Evolutionary conservation across 2,113 vertebrate species (phyloP).

Genomic region (Tychaedon coryphoeus): DNA sequence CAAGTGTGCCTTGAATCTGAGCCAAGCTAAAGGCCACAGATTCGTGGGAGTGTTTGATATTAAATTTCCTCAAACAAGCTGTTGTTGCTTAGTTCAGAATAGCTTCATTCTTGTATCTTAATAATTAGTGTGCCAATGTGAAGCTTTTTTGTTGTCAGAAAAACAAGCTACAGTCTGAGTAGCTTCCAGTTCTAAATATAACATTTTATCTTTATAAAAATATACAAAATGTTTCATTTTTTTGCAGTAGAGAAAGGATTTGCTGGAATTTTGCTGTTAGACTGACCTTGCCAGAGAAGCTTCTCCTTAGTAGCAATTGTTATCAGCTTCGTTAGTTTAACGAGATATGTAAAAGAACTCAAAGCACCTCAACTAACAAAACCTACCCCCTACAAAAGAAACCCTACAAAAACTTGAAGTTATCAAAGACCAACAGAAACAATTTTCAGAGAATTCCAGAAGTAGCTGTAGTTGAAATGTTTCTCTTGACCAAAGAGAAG

Average conservation of each 20-base stretch:
- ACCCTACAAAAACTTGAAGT: fast-evolving
- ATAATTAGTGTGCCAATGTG: not conserved
- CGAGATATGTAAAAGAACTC: not conserved
- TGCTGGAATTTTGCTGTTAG: not conserved
- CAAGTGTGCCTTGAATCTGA: not conserved
- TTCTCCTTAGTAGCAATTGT: not conserved
- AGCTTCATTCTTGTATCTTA: not conserved
- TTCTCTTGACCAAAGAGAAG: not conserved
- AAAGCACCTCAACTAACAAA: not conserved
- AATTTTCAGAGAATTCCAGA: not conserved
- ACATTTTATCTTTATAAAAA: not conserved
- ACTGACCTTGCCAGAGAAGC: not conserved
- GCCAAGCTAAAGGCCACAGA: not conserved
- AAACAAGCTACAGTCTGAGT: not conserved
- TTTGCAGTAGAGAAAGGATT: fast-evolving
- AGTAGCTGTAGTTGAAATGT: not conserved
- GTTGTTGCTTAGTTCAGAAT: not conserved
- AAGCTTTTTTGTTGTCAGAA: not conserved
- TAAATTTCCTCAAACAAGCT: not conserved
- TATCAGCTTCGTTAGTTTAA: not conserved
- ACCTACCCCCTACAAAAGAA: no score
- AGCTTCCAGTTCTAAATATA: not conserved
- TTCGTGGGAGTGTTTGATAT: not conserved
- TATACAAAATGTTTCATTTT: not conserved
- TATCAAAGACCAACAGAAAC: not conserved